Evolutionary conservation across 2,797 vertebrate genomes (phyloP), one percentile per base, ranked within the genome.

Genomic region (Craterocephalus amniculus): DNA sequence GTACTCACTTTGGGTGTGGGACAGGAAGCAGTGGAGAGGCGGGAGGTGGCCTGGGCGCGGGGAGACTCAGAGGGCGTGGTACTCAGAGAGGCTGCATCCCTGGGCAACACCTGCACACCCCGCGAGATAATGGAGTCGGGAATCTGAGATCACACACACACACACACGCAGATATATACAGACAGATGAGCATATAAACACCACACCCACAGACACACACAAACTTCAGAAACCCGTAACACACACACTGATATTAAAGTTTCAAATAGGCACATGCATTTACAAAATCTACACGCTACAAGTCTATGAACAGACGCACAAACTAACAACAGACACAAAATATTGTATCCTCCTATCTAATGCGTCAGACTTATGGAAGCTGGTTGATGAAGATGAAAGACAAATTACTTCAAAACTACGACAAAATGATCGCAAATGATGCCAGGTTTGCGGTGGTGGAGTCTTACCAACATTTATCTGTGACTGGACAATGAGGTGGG

Each of bases 51-150:
- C 93, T 99, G 97, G 83, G 97, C 97, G 70, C 97, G 97, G 70
- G 98, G 98, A 22, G 98, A 99, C 93, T 99, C 97, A 9, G 98
- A 99, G 80, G 98, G 98, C 78, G 97, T 99, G 91, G 97, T 99
- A 88, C 98, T 99, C 83, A 99, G 96, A 78, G 98, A 99, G 40
- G 98, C 96, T 51, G 97, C 98, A 70, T 99, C 98, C 89, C 97
- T 94, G 88, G 98, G 97, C 79, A 99, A 95, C 90, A 98, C 97
- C 95, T 99, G 98, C 89, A 99, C 97, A 66, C 98, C 98, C 92
- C 97, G 96, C 67, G 98, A 99, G 83, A 97, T 98, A 78, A 99
- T 99, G 93, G 97, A 97, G 90, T 99, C 97, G 93, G 98, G 98
- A 94, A 99, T 99, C 98, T 99, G 93, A 76, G 31, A 58, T 74